A percentile compares a stretch with the other conserved stretches of the same genome.
These are phyloP conservation scores for Nymphalis urticae DNA, from an alignment of 2,888 invertebrate species.

Conservation along the genomic window DNA sequence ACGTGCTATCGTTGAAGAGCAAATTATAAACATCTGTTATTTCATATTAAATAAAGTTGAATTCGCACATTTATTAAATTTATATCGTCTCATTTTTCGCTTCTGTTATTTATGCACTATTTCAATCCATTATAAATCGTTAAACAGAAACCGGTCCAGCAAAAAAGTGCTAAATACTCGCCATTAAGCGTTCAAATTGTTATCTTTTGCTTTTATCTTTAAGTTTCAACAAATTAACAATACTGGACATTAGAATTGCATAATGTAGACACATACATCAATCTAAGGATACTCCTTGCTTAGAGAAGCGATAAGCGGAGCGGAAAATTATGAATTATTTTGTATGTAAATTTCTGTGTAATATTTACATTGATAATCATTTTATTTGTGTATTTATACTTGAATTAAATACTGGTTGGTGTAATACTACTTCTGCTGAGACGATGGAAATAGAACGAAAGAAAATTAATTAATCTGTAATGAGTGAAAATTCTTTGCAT, in stretches of 20 bases:
- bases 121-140: not conserved
- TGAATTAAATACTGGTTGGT: too few species aligned
- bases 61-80: too few species aligned
- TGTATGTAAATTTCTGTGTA: not conserved
- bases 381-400: too few species aligned
- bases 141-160: constrained; percentile 21
- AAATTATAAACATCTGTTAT: too few species aligned
- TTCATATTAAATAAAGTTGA: too few species aligned
- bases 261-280: constrained; percentile 40
- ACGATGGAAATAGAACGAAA: too few species aligned
- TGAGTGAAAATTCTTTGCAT: too few species aligned
- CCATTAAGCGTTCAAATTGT: constrained; percentile 34
- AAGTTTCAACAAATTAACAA: constrained; percentile 40
- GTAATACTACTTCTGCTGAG: too few species aligned
- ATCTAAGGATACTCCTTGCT: constrained; percentile 18
- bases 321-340: not conserved
- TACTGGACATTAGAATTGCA: constrained; percentile 40
- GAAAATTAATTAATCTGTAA: too few species aligned
- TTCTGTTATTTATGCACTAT: not conserved
- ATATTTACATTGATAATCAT: too few species aligned
- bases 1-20: too few species aligned
- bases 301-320: constrained; percentile 23
- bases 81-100: not conserved
- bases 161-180: constrained; percentile 38
- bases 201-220: constrained; percentile 35